Evolutionary conservation across 2,888 invertebrate genomes (phyloP).

Genomic region (Phalera bucephala): DNA sequence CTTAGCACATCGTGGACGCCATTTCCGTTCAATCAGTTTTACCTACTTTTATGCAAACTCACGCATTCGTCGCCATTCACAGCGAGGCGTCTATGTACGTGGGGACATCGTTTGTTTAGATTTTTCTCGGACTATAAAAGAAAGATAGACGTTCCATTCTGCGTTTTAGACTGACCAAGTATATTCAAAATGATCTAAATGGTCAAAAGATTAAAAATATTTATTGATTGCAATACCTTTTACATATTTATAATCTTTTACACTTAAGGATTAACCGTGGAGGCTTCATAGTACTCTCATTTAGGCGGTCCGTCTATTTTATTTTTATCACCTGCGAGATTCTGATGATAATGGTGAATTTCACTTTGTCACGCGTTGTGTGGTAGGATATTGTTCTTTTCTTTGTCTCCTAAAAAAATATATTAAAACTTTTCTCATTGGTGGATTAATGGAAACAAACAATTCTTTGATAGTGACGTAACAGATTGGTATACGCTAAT

Average conservation of each 20-base stretch:
- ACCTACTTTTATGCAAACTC: constrained; percentile 21
- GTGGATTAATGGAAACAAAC: not conserved
- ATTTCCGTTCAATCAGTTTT: constrained; percentile 11
- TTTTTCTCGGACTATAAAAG: constrained; percentile 4
- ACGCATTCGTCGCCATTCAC: constrained; percentile 5
- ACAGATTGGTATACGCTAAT: too few relatives aligned
- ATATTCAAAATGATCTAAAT: too few relatives aligned
- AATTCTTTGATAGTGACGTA: too few relatives aligned
- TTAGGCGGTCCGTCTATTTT: too few relatives aligned
- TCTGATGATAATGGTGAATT: not conserved
- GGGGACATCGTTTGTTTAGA: too few relatives aligned
- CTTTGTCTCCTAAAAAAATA: not conserved
- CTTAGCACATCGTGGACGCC: constrained; percentile 9
- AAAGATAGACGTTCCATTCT: constrained; percentile 3
- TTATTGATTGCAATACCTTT: too few relatives aligned
- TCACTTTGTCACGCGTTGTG: not conserved
- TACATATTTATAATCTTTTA: too few relatives aligned
- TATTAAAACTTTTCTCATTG: not conserved
- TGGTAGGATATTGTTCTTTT: not conserved
- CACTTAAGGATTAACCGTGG: too few relatives aligned
- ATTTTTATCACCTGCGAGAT: too few relatives aligned
- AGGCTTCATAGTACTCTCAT: too few relatives aligned
- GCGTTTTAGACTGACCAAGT: too few relatives aligned
- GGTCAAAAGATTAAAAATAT: too few relatives aligned
- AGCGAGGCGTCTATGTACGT: not conserved